Evolutionary conservation across 1,140 invertebrate species (phyloP).

Genomic region (Drosophila sechellia): DNA sequence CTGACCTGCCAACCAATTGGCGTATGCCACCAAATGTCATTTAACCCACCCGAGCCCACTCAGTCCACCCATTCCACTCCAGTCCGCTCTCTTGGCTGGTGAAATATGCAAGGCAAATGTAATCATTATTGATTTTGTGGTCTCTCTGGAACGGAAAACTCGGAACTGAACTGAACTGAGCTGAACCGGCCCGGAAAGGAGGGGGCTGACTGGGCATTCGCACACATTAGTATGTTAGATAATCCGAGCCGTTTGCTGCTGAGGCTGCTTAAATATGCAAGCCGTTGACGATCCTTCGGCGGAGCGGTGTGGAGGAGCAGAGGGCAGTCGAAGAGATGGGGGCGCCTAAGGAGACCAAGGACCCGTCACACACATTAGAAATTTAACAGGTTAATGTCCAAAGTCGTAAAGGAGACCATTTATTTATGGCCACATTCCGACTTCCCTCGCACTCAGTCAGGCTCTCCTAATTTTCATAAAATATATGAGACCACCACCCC

Average conservation of each 20-base stretch:
- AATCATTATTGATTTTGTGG: constrained; percentile 83
- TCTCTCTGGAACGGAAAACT: constrained; percentile 45
- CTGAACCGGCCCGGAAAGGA: not conserved
- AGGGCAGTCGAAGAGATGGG: not conserved
- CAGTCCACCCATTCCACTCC: constrained; percentile 16
- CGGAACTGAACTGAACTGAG: not conserved
- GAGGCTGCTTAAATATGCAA: constrained; percentile 80
- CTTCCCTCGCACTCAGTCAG: constrained; percentile 14
- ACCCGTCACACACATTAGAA: constrained; percentile 76
- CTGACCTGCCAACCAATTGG: constrained; percentile 69
- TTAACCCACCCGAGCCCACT: constrained; percentile 46
- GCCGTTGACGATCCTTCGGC: constrained; percentile 59
- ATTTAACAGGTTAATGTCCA: constrained; percentile 83
- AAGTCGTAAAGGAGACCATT: constrained; percentile 83
- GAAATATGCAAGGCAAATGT: constrained; percentile 81
- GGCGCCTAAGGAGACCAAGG: constrained; percentile 44
- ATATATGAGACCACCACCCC: constrained; percentile 38
- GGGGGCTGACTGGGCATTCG: constrained; percentile 22
- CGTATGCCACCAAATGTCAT: constrained; percentile 71
- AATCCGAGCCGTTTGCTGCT: constrained; percentile 66
- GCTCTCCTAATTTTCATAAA: constrained; percentile 68
- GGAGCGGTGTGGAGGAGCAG: not conserved
- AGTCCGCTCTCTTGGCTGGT: constrained; percentile 45
- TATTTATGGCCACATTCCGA: constrained; percentile 76
- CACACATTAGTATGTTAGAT: constrained; percentile 79